Conservation (phyloP, 2,113 vertebrate genomes). For the Sisor rabdophorus region DNA sequence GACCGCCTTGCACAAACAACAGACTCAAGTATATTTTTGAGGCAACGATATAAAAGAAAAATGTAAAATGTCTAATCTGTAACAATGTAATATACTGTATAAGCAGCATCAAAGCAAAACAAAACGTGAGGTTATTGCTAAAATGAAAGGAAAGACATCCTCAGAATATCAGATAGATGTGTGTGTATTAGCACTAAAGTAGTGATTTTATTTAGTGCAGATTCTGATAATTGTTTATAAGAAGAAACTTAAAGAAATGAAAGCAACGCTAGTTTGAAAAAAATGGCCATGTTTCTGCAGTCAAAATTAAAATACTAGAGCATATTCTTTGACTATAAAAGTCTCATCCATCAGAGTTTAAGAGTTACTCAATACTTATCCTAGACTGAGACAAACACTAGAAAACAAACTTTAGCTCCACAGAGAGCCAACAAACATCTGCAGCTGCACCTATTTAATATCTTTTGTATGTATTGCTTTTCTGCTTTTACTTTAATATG, state of each 20-base stretch:
- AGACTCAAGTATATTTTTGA: neutral
- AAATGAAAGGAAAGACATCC: neutral
- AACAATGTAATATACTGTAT: neutral
- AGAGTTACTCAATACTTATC: neutral
- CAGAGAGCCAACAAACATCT: neutral
- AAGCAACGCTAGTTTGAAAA: no score
- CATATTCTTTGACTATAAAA: neutral
- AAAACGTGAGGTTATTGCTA: neutral
- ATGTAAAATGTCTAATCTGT: neutral
- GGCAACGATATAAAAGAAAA: neutral
- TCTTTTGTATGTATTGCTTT: neutral
- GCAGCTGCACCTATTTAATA: neutral
- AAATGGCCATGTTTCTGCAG: neutral
- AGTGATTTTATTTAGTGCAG: neutral
- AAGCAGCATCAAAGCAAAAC: neutral
- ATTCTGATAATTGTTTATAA: neutral
- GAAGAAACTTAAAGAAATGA: neutral
- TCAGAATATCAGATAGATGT: neutral
- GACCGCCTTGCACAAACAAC: neutral
- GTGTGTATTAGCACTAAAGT: neutral
- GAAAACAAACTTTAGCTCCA: neutral
- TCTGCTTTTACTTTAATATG: neutral
- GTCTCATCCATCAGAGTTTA: neutral
- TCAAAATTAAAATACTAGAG: conserved; percentile 16
- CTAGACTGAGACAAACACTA: neutral